Evolutionary conservation across 2,113 vertebrate genomes (phyloP), one percentile per base, ranked within the genome.

Genomic region (Clarias batrachus): DNA sequence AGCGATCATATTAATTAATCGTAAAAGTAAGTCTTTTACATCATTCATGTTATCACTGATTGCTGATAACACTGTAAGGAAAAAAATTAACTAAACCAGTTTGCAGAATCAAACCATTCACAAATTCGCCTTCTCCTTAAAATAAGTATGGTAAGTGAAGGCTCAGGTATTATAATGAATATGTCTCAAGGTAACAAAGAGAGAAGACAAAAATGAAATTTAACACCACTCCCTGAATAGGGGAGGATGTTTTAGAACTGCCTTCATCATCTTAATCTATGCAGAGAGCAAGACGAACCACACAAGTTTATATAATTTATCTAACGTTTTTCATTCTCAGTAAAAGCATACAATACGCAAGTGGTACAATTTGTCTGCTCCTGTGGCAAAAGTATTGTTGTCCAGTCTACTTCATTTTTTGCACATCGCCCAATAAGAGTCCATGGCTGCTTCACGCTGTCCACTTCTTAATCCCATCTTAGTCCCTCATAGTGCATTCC

Each of bases 81-180:
- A 81, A 81, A 81, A 90, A 60, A 57, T 33, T 10, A 88, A 91
- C 87, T 89, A 92, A 88, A 93, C 86, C 85, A 95, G 95, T 95
- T 95, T 95, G 94, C 90, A 95, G 93, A 95, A 95, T 93, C 94
- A 95, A 95, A 95, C 95, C 92, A 94, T 92, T 93, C 60, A 81
- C 90, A 92, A 92, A 94, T 87, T 92, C 90, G 88, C 93, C 94
- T 93, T 93, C 88, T 91, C 82, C 88, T 93, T 91, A 93, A 92
- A 93, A 89, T 92, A 87, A 91, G 19, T 86, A 81, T 71, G 79
- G 78, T 27, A 84, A 85, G 79, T 25, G 57, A 87, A 88, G 89
- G 82, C 89, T 86, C 30, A 86, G 63, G 66, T 81, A 82, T 68
- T 80, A 85, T 85, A 84, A 87, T 85, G 74, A n/a, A 59, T n/a